A percentile compares a stretch with the other conserved stretches of the same genome.
Evolutionary conservation across 2,888 invertebrate genomes (phyloP).

Genomic region (Drosophila affinis): DNA sequence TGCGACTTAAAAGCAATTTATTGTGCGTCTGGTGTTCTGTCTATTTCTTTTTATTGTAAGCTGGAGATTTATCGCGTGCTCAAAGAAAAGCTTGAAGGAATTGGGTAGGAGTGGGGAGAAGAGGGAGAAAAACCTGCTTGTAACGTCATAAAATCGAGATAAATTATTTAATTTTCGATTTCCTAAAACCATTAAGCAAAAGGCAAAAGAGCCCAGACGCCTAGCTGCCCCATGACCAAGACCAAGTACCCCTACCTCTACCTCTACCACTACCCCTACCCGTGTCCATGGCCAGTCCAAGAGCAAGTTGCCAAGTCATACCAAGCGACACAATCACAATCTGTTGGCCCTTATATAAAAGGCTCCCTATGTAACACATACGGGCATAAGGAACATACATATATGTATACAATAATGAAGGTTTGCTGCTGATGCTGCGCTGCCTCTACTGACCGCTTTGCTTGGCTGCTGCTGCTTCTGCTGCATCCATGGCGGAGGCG

Average conservation of each 20-base stretch:
- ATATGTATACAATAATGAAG: slow-evolving; percentile 1
- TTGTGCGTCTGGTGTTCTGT: slow-evolving; percentile 19
- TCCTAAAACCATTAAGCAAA: slow-evolving; percentile 77
- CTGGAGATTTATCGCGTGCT: slow-evolving; percentile 68
- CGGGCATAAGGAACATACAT: background rate
- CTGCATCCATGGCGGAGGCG: slow-evolving; percentile 41
- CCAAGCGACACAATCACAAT: slow-evolving; percentile 38
- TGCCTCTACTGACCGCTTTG: slow-evolving; percentile 58
- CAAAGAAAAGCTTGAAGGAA: slow-evolving; percentile 14
- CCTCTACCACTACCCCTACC: background rate
- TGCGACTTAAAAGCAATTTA: slow-evolving; percentile 47
- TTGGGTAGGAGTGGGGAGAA: slow-evolving; percentile 5
- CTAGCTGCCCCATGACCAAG: slow-evolving; percentile 13
- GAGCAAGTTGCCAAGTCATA: slow-evolving; percentile 70
- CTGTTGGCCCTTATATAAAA: slow-evolving; percentile 38
- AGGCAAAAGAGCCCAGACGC: slow-evolving; percentile 42
- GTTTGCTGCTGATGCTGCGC: slow-evolving; percentile 29
- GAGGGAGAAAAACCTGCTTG: slow-evolving; percentile 66
- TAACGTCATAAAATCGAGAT: slow-evolving; percentile 77
- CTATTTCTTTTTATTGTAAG: slow-evolving; percentile 64
- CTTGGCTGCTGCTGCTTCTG: slow-evolving; percentile 15
- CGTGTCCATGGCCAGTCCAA: slow-evolving; percentile 37
- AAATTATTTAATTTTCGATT: slow-evolving; percentile 78
- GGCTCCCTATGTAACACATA: background rate
- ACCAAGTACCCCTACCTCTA: background rate